Conservation (phyloP, 2,888 invertebrate genomes). For the Apotomis capreana region DNA sequence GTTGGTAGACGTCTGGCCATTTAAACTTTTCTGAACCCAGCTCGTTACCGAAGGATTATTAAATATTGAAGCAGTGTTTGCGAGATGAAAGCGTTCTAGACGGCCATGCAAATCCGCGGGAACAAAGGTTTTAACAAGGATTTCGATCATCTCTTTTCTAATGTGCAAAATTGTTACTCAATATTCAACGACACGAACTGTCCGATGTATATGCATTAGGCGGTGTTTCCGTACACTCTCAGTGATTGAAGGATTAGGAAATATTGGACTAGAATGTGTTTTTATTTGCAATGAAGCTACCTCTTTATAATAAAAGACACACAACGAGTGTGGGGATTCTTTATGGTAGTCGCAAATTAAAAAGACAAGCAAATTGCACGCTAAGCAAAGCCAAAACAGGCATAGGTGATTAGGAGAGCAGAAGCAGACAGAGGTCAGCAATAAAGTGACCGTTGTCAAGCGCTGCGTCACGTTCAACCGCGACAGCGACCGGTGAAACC, state of each 20-base stretch:
- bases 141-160: slow-evolving; percentile 41
- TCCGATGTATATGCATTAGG: slow-evolving; percentile 41
- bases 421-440: slow-evolving; percentile 81
- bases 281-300: slow-evolving; percentile 17
- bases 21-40: slow-evolving; percentile 79
- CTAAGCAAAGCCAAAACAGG: slow-evolving; percentile 52
- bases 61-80: slow-evolving; percentile 80
- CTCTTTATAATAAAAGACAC: background rate
- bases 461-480: slow-evolving; percentile 76
- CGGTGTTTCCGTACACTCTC: slow-evolving; percentile 39
- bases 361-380: background rate
- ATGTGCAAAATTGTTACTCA: slow-evolving; percentile 37
- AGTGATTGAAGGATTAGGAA: slow-evolving; percentile 41
- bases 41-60: slow-evolving; percentile 82
- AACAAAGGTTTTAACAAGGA: slow-evolving; percentile 41
- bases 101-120: slow-evolving; percentile 45
- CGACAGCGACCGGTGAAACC: slow-evolving; percentile 58
- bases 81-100: slow-evolving; percentile 76
- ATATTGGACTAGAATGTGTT: slow-evolving; percentile 36
- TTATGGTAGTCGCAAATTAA: too few species aligned
- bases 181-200: slow-evolving; percentile 43
- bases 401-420: slow-evolving; percentile 72
- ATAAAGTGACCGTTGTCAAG: slow-evolving; percentile 82
- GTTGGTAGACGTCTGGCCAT: slow-evolving; percentile 62
- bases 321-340: slow-evolving; percentile 45